phyloP scores from a whole-genome alignment of 64 coral and sea anemone species.

The Catalaphyllia jardinei region DNA sequence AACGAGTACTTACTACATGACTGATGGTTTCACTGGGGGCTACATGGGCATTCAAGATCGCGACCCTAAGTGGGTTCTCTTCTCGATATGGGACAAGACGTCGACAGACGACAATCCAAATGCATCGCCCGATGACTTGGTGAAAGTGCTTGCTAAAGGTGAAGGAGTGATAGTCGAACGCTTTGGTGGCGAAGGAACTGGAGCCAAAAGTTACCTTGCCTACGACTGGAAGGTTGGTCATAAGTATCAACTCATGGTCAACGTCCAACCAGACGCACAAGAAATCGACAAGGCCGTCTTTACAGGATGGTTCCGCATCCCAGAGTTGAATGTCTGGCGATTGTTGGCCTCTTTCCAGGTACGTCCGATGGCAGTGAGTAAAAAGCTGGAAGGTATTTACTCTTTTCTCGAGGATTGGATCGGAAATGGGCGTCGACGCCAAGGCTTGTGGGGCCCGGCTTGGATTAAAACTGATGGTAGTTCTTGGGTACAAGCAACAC shows the following conservation, averaged over 20 bases:
- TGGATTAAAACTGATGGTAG: conserved; percentile 39
- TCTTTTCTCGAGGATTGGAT: conserved; percentile 47
- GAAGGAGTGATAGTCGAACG: conserved; percentile 31
- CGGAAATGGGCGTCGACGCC: conserved; percentile 19
- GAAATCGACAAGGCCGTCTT: conserved; percentile 54
- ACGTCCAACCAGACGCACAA: conserved; percentile 22
- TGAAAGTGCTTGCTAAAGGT: conserved; percentile 37
- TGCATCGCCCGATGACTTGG: conserved; percentile 33
- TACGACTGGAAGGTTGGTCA: conserved; percentile 49
- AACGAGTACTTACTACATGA: conserved; percentile 37
- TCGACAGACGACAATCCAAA: conserved; percentile 50
- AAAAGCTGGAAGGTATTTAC: conserved; percentile 17
- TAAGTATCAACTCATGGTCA: conserved; percentile 43
- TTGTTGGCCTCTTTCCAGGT: conserved; percentile 53
- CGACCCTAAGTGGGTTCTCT: conserved; percentile 42
- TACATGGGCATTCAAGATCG: conserved; percentile 57
- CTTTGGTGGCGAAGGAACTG: conserved; percentile 51
- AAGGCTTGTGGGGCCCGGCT: conserved; percentile 44
- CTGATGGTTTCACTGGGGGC: conserved; percentile 39
- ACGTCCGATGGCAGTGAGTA: conserved; percentile 18
- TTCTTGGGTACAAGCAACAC: conserved; percentile 44
- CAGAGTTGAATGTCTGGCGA: conserved; percentile 56
- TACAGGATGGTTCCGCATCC: conserved; percentile 54
- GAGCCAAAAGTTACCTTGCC: conserved; percentile 22
- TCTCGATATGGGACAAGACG: conserved; percentile 54